A percentile compares a stretch with the other conserved stretches of the same genome.
phyloP scores from a whole-genome alignment of 2,113 vertebrate species.

The Saguinus midas region DNA sequence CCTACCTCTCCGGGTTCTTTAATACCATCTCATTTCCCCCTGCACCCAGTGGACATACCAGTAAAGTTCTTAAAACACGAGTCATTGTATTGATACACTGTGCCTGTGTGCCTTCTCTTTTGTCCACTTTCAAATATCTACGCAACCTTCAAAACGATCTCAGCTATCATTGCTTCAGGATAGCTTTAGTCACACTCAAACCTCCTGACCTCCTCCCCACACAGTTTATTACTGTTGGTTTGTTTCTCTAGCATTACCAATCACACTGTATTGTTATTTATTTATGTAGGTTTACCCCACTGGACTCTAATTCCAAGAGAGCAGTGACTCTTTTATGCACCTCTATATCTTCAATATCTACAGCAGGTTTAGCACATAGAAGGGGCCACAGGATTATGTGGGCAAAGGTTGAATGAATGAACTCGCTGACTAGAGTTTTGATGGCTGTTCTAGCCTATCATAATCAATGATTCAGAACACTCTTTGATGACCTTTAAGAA shows the following conservation, averaged over 20 bases:
- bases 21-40: neutral
- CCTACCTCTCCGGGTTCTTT: neutral
- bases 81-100: neutral
- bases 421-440: neutral
- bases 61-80: neutral
- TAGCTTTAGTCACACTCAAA: neutral
- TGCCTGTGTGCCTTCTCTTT: neutral
- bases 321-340: neutral
- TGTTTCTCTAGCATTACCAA: neutral
- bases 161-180: neutral
- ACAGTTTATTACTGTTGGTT: neutral
- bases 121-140: neutral
- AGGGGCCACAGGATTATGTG: neutral
- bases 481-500: slow-evolving; percentile 31
- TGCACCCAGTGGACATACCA: neutral
- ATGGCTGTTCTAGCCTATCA: neutral
- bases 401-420: neutral
- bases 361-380: neutral
- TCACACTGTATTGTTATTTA: neutral
- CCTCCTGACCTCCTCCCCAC: neutral
- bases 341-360: neutral
- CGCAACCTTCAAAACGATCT: neutral
- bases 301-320: neutral
- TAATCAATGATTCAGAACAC: neutral
- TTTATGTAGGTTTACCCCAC: neutral